These are phyloP conservation scores for Balaeniceps rex DNA, from an alignment of 2,113 vertebrate genomes.

Conservation along the genomic window DNA sequence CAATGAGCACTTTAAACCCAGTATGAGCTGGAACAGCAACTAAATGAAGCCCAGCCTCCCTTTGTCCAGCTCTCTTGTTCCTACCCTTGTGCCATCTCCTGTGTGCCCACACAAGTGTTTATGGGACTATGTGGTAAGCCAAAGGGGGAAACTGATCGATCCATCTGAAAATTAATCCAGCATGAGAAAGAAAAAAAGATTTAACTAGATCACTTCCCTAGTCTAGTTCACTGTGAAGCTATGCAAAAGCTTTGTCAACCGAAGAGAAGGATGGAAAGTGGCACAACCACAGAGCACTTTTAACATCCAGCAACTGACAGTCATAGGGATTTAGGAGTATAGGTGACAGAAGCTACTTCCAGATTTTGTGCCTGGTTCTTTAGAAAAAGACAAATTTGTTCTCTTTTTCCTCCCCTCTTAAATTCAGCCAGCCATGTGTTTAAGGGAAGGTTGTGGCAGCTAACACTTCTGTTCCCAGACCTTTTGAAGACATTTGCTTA, in stretches of 20 bases:
- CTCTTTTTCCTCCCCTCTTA: neutral
- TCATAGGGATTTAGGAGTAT: neutral
- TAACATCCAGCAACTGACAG: neutral
- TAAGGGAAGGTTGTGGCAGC: neutral
- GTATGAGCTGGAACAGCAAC: neutral
- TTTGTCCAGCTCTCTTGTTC: neutral
- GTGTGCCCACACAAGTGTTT: neutral
- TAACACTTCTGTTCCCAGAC: neutral
- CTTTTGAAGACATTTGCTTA: neutral
- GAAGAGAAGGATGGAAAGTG: neutral
- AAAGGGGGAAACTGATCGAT: neutral
- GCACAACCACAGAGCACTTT: neutral
- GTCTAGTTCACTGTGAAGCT: neutral
- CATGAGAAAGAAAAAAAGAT: neutral
- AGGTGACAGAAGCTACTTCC: neutral
- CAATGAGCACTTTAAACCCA: neutral
- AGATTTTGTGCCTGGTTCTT: neutral
- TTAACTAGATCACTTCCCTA: neutral
- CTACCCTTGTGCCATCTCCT: neutral
- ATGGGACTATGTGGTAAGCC: neutral
- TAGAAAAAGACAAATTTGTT: neutral
- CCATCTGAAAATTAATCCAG: neutral
- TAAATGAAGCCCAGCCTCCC: neutral
- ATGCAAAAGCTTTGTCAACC: neutral
- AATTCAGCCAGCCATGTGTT: neutral